Percentiles rank a stretch among this genome's conserved stretches.
Evolutionary conservation across 2,113 vertebrate genomes (phyloP).

Genomic region (Centrocercus urophasianus): DNA sequence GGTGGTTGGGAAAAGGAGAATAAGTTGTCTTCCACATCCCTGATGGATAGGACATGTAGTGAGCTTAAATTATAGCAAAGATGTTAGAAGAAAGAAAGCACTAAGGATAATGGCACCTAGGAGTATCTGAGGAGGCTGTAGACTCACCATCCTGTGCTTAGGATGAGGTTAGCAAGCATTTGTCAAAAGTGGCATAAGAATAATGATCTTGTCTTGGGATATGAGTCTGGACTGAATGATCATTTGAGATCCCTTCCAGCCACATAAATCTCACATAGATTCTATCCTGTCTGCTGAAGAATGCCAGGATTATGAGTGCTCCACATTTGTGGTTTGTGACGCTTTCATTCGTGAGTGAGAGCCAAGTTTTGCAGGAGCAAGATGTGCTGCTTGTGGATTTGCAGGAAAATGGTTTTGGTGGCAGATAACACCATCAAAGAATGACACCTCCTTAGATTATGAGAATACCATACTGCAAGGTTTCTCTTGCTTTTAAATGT

Average conservation of each 20-base stretch:
- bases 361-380: background rate
- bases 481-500: background rate
- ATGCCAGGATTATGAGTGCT: background rate
- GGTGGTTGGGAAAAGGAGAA: background rate
- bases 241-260: constrained; percentile 3
- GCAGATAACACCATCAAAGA: background rate
- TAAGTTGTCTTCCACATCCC: background rate
- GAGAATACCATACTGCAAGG: background rate
- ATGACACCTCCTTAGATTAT: background rate
- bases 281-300: background rate
- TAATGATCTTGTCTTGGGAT: background rate
- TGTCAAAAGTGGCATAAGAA: constrained; percentile 8
- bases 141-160: background rate
- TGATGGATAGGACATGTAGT: background rate
- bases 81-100: background rate
- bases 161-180: background rate
- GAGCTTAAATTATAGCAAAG: background rate
- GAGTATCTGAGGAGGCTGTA: background rate
- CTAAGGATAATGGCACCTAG: background rate
- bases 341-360: background rate
- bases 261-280: background rate
- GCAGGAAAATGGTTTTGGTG: background rate
- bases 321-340: background rate
- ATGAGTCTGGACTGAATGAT: background rate
- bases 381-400: background rate